A percentile compares a stretch with the other conserved stretches of the same genome.
Evolutionary conservation across 2,888 invertebrate genomes (phyloP).

Genomic region (Drepanosiphum platanoidis): DNA sequence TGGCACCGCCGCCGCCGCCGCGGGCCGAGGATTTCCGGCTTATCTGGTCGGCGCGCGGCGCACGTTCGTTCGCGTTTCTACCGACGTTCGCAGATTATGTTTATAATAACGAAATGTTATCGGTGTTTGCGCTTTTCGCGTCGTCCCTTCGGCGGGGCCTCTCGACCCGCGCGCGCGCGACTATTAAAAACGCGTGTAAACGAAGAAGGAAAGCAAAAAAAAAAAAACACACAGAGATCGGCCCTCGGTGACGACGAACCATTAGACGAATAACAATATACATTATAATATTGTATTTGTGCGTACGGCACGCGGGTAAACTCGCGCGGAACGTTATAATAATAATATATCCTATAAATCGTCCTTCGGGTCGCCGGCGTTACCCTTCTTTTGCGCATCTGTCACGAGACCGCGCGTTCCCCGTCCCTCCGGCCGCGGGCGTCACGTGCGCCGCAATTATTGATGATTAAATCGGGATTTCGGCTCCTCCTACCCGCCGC

Average conservation of each 20-base stretch:
- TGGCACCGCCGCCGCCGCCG: neutral
- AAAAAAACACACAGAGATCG: too few relatives aligned
- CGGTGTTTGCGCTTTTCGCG: neutral
- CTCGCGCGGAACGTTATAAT: neutral
- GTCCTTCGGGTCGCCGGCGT: neutral
- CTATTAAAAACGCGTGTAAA: slow-evolving; percentile 36
- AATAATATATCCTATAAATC: neutral
- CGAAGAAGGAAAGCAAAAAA: too few relatives aligned
- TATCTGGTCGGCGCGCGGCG: neutral
- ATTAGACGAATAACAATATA: neutral
- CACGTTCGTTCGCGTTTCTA: neutral
- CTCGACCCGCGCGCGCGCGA: neutral
- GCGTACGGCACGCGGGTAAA: neutral
- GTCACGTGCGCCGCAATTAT: slow-evolving; percentile 62
- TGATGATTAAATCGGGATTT: slow-evolving; percentile 62
- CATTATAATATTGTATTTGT: neutral
- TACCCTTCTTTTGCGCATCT: slow-evolving; percentile 41
- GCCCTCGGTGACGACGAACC: neutral
- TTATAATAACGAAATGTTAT: slow-evolving; percentile 3
- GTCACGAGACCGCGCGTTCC: slow-evolving; percentile 27
- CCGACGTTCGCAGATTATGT: slow-evolving; percentile 10
- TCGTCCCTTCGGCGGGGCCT: neutral
- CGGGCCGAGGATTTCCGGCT: slow-evolving; percentile 25
- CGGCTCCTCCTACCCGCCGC: neutral
- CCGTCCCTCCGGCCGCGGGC: neutral